phyloP scores from a whole-genome alignment of 2,888 invertebrate genomes.

The Perdita meconis region DNA sequence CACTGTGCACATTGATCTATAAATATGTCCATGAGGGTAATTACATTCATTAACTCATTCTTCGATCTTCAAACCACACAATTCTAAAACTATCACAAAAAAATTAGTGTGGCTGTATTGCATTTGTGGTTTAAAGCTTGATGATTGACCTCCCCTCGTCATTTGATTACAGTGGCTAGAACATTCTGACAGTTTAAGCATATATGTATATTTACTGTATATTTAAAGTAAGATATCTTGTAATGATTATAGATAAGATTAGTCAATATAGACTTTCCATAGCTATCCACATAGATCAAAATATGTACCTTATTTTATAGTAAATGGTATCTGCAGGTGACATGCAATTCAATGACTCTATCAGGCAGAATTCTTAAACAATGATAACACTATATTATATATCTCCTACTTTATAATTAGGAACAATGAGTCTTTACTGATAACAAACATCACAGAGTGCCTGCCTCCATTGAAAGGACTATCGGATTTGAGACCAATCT shows the following conservation, averaged over 20 bases:
- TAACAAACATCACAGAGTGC: slow-evolving; percentile 40
- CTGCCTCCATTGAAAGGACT: slow-evolving; percentile 33
- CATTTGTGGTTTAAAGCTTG: slow-evolving; percentile 31
- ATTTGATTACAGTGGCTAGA: slow-evolving; percentile 62
- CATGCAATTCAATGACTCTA: slow-evolving; percentile 41
- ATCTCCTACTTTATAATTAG: slow-evolving; percentile 22
- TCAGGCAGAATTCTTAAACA: slow-evolving; percentile 14
- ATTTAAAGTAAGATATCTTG: slow-evolving; percentile 75
- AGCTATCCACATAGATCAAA: slow-evolving; percentile 62
- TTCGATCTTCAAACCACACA: slow-evolving; percentile 17
- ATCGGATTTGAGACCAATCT: slow-evolving; percentile 37
- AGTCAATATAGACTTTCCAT: slow-evolving; percentile 63
- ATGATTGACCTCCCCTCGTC: slow-evolving; percentile 19
- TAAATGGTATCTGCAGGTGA: slow-evolving; percentile 47
- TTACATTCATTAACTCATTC: slow-evolving; percentile 11
- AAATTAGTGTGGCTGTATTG: not conserved
- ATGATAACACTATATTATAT: slow-evolving; percentile 14
- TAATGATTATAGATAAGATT: slow-evolving; percentile 68
- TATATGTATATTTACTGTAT: slow-evolving; percentile 82
- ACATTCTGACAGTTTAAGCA: slow-evolving; percentile 80
- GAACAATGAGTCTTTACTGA: not conserved
- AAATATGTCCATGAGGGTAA: slow-evolving; percentile 33
- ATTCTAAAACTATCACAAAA: not conserved
- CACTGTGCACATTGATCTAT: slow-evolving; percentile 46
- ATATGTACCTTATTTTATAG: slow-evolving; percentile 67